A percentile compares a stretch with the other conserved stretches of the same genome.
These are phyloP conservation scores for Himalopsyche kuldschensis DNA, from an alignment of 2,888 invertebrate species.

Conservation along the genomic window DNA sequence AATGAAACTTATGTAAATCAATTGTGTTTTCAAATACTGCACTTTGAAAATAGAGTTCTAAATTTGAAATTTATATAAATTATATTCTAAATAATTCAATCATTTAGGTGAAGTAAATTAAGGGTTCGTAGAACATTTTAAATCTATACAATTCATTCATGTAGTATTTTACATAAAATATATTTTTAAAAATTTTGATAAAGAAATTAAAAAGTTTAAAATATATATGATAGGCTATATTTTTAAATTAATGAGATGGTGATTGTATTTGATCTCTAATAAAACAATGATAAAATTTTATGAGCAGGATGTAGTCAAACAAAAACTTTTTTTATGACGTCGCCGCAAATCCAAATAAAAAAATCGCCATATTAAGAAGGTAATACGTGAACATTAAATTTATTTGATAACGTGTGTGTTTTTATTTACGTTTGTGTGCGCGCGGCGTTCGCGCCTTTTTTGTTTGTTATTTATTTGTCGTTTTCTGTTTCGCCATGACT, in stretches of 20 bases:
- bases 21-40: too few relatives aligned
- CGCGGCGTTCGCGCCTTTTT: conserved; percentile 38
- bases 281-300: background rate
- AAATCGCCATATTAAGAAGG: background rate
- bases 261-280: background rate
- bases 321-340: background rate
- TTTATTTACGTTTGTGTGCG: conserved; percentile 7
- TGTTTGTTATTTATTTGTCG: conserved; percentile 40
- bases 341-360: background rate
- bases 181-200: too few relatives aligned
- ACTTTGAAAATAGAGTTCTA: too few relatives aligned
- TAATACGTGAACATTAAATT: background rate
- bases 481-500: conserved; percentile 37
- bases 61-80: too few relatives aligned
- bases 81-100: too few relatives aligned
- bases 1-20: too few relatives aligned
- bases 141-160: too few relatives aligned
- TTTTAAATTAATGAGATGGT: background rate
- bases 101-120: too few relatives aligned
- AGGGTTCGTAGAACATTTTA: too few relatives aligned
- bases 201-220: too few relatives aligned
- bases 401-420: background rate
- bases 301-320: background rate
- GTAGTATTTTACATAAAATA: too few relatives aligned
- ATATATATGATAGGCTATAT: too few relatives aligned